Conservation (phyloP, 2,113 vertebrate species). For the Hemicordylus capensis region DNA sequence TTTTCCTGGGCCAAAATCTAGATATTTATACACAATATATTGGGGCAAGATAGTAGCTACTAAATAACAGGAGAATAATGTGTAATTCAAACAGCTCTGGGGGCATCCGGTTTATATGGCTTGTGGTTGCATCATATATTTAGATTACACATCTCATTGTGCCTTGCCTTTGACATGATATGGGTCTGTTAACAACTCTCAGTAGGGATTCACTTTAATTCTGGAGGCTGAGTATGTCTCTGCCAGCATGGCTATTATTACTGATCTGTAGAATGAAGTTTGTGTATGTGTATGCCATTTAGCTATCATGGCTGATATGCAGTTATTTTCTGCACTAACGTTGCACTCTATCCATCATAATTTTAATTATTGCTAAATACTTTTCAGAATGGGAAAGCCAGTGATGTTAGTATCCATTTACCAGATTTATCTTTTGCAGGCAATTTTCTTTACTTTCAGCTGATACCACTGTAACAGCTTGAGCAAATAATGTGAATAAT, state of each 20-base stretch:
- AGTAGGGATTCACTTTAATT: neutral
- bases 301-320: neutral
- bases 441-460: conserved; percentile 5
- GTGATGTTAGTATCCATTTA: neutral
- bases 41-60: neutral
- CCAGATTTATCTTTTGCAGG: neutral
- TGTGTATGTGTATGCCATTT: neutral
- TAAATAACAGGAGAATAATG: no score
- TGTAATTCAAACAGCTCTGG: neutral
- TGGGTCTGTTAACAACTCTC: neutral
- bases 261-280: neutral
- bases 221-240: neutral
- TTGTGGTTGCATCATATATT: neutral
- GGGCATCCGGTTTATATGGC: neutral
- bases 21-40: neutral
- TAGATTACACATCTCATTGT: neutral
- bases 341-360: neutral
- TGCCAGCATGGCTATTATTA: neutral
- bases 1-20: neutral
- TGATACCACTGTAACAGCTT: neutral
- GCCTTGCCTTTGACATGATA: neutral
- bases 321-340: neutral
- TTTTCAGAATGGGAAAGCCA: conserved; percentile 4
- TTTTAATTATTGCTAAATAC: neutral
- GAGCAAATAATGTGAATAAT: neutral